Conservation (phyloP, 2,797 vertebrate species). For the Naso thynnoides region DNA sequence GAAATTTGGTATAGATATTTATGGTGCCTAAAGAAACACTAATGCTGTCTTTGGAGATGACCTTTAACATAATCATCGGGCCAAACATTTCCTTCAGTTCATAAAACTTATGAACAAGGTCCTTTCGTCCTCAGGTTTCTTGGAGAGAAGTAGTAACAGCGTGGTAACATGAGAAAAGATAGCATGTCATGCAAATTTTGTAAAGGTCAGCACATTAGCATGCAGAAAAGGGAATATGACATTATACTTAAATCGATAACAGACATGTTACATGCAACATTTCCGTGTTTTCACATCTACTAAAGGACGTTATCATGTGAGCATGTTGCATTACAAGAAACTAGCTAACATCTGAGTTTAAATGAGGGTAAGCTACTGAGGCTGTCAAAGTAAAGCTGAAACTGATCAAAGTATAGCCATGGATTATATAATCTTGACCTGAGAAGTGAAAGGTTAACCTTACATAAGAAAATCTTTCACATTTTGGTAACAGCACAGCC, state of each 20-base stretch:
- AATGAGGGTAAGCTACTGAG: not conserved
- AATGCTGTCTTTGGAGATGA: not conserved
- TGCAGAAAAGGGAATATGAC: not conserved
- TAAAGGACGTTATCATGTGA: not conserved
- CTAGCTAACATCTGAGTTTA: not conserved
- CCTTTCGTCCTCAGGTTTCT: not conserved
- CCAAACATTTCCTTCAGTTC: not conserved
- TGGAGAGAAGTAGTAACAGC: not conserved
- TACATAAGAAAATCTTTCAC: not conserved
- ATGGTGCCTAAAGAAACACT: not conserved
- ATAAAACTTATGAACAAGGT: not conserved
- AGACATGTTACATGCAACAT: not conserved
- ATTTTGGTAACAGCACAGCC: no score
- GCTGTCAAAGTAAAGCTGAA: slow-evolving; percentile 1
- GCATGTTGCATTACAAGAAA: no score
- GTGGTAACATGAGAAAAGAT: not conserved
- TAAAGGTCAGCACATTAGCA: not conserved
- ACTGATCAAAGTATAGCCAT: not conserved
- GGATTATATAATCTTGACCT: no score
- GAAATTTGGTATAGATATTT: not conserved
- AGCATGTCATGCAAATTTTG: not conserved
- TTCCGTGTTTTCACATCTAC: not conserved
- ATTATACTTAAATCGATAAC: not conserved
- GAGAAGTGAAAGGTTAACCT: not conserved
- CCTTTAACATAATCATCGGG: not conserved